Conservation (phyloP, 1,140 invertebrate genomes). For the Temnothorax longispinosus region DNA sequence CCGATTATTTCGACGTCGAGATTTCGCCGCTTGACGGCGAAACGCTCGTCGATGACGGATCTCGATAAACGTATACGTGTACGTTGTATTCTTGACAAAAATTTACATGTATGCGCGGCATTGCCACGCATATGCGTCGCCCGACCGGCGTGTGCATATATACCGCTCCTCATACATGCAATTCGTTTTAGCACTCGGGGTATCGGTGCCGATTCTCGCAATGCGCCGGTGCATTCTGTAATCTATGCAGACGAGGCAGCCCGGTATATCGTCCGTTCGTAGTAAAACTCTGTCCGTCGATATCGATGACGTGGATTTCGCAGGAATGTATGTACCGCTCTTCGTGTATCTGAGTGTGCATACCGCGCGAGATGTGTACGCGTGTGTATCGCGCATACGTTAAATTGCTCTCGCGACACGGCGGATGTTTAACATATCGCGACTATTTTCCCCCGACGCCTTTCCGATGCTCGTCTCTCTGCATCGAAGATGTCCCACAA, state of each 20-base stretch:
- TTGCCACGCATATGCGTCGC: background rate
- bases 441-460: slow-evolving; percentile 20
- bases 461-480: background rate
- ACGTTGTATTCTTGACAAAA: slow-evolving; percentile 32
- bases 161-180: slow-evolving; percentile 26
- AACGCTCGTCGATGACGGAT: slow-evolving; percentile 63
- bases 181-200: slow-evolving; percentile 63
- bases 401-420: slow-evolving; percentile 30
- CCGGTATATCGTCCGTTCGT: slow-evolving; percentile 25
- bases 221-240: slow-evolving; percentile 37
- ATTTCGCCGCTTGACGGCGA: slow-evolving; percentile 61
- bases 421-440: slow-evolving; percentile 47
- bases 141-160: background rate
- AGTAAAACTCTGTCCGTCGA: slow-evolving; percentile 51
- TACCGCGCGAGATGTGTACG: background rate
- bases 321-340: slow-evolving; percentile 32
- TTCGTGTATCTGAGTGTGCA: slow-evolving; percentile 33
- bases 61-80: slow-evolving; percentile 27
- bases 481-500: slow-evolving; percentile 21
- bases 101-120: background rate
- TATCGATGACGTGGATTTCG: slow-evolving; percentile 57
- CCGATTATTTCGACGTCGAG: slow-evolving; percentile 58
- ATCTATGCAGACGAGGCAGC: slow-evolving; percentile 4
- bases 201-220: slow-evolving; percentile 54
- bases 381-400: slow-evolving; percentile 30